A percentile compares a stretch with the other conserved stretches of the same genome.
Conservation (phyloP, 2,888 invertebrate genomes). For the Andrena fulva region DNA sequence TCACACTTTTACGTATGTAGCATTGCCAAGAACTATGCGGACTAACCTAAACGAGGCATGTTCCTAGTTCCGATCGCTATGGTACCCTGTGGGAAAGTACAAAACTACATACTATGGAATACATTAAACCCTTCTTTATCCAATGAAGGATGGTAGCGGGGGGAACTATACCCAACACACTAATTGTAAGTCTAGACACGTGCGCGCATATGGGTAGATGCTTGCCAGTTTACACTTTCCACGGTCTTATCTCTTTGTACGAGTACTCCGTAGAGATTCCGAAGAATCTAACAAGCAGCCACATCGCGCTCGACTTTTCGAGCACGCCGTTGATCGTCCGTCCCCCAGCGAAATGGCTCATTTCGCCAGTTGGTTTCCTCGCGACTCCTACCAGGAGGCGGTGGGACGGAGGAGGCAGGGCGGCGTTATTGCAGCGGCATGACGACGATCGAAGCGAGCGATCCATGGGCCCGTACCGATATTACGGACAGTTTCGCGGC, state of each 20-base stretch:
- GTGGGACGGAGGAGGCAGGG: constrained; percentile 9
- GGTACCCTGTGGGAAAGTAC: no score
- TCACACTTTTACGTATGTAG: background rate
- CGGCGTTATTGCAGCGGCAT: constrained; percentile 42
- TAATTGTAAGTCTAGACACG: background rate
- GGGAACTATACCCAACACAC: background rate
- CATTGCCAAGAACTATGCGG: no score
- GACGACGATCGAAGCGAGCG: constrained; percentile 67
- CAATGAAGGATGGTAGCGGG: no score
- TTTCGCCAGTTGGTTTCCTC: constrained; percentile 21
- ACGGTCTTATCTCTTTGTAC: background rate
- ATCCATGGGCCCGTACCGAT: constrained; percentile 73
- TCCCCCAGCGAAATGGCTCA: constrained; percentile 4
- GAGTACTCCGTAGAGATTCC: background rate
- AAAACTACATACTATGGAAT: no score
- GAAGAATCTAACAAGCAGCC: background rate
- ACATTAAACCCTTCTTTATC: no score
- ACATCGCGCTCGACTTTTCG: background rate
- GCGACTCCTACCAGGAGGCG: constrained; percentile 10
- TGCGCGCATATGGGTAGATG: background rate
- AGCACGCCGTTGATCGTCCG: background rate
- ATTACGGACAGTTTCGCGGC: constrained; percentile 78
- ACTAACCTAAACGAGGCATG: no score
- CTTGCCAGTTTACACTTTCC: background rate
- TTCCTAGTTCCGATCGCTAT: no score